Base-by-base conservation (phyloP, 2,797 vertebrate genomes). In the Xiphophorus birchmanni region DNA sequence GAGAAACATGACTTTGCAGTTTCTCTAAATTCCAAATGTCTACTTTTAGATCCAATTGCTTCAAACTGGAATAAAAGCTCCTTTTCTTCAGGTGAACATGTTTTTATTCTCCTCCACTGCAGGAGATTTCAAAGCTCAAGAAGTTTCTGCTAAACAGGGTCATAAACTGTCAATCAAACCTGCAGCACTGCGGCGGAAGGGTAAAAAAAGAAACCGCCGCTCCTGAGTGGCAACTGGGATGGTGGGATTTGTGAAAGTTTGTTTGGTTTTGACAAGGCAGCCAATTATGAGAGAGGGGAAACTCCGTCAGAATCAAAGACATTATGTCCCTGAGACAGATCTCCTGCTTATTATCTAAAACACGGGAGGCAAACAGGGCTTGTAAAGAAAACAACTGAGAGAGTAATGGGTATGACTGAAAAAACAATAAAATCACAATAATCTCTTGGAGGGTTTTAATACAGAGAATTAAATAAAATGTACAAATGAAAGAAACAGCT, bases 131-230 rank as follows among this genome's bases (percentile, higher is more conserved):
- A 79, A 79, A 84, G 77, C 37, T 5, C 37, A 77, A 4, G 77
- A 77, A 76, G 75, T 74, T 52, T 69, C 81, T 54, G 77, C 77
- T 82, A 82, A 92, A 92, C 15, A 50, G 79, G 88, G 88, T 86
- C 87, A 84, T 75, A 35, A 2, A 8, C 88, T 86, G 91, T 84
- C 91, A 90, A 54, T 92, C 87, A 90, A 56, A 82, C 77, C 1
- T 0, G 4, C 63, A 42, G 79, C 17, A 21, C 42, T 4, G 69
- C 69, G 4, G 37, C 1, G 13, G 37, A 73, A 4, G 3, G 52
- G 37, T 47, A 8, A 73, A 54, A 50, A 60, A 44, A 54, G 18
- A 52, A 65, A 56, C 7, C 18, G 13, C 48, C 2, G 58, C 26
- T 54, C 71, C 23, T 23, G 74, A 80, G 72, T 58, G 77, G 56